Base-by-base conservation (phyloP, 2,113 vertebrate species). In the Phyllostomus discolor region DNA sequence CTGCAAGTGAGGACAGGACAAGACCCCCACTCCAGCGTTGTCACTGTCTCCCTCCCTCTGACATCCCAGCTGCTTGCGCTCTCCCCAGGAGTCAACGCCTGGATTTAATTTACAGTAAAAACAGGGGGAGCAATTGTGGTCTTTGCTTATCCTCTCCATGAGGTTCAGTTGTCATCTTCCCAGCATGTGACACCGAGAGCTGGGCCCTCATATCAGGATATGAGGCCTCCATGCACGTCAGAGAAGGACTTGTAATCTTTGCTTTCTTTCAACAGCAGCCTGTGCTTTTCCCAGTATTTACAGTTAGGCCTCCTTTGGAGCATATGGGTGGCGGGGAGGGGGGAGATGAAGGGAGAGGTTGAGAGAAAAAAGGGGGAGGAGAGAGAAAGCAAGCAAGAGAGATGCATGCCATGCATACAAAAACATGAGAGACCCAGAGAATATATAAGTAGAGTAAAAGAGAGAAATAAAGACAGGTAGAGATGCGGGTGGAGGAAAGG, bases 231-330 rank as follows among this genome's bases (percentile, higher is more conserved):
- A 10, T 1, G n/a, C 33, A 59, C 0, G 8, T 28, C 0, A 10
- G 31, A 41, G 26, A 17, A 19, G 46, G 79, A 46, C 16, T 48
- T 24, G 2, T 3, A 22, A 6, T 46, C 52, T 46, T 64, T 7
- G 46, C 26, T 31, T 72, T 38, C 33, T 52, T 66, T 75, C 19
- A 20, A 46, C 52, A 48, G 5, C 96, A 95, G 64, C 95, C 84
- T 66, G 64, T 1, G 35, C 82, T 91, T 93, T 69, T 90, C 96
- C 94, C 97, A 92, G 97, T 97, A 97, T 98, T 98, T 97, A 97
- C 95, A 87, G 80, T 46, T 94, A 97, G 92, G 88, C 75, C 96
- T 95, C 95, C 1, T 96, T 70, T 16, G 66, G 84, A 84, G 85
- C 69, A 46, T 38, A 33, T 8, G 84, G 81, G n/a, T 5, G 17